Conservation (phyloP, 64 coral and sea anemone species). For the Porites australiensis region DNA sequence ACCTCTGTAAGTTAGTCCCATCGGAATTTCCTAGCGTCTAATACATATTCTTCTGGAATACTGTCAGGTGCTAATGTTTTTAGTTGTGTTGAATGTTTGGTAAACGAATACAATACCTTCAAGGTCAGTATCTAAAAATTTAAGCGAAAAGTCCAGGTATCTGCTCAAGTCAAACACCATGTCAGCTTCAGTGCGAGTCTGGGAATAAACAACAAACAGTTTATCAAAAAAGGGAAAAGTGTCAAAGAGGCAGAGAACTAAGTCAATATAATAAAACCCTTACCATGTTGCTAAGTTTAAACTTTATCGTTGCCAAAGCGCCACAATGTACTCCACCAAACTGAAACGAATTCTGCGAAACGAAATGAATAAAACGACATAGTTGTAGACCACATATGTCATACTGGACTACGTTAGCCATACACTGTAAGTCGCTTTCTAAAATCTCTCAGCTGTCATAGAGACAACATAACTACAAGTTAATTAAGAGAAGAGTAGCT, state of each 20-base stretch:
- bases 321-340: constrained; percentile 96
- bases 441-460: too few species aligned
- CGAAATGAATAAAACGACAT: not conserved
- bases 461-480: too few species aligned
- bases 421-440: too few species aligned
- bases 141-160: constrained; percentile 85
- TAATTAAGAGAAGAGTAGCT: not conserved
- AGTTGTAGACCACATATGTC: not conserved
- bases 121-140: constrained; percentile 77
- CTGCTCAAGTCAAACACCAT: constrained; percentile 90
- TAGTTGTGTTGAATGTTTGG: too few species aligned
- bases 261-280: too few species aligned
- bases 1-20: too few species aligned
- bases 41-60: too few species aligned
- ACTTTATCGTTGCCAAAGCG: constrained; percentile 79
- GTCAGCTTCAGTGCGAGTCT: constrained; percentile 87
- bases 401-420: too few species aligned
- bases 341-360: constrained; percentile 68
- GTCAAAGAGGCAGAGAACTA: too few species aligned
- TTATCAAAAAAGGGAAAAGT: too few species aligned
- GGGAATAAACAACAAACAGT: constrained; percentile 10
- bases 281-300: constrained; percentile 84
- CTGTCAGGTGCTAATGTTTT: too few species aligned
- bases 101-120: not conserved
- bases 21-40: too few species aligned